Conservation (phyloP, 1,140 invertebrate genomes). For the Ephestia elutella region DNA sequence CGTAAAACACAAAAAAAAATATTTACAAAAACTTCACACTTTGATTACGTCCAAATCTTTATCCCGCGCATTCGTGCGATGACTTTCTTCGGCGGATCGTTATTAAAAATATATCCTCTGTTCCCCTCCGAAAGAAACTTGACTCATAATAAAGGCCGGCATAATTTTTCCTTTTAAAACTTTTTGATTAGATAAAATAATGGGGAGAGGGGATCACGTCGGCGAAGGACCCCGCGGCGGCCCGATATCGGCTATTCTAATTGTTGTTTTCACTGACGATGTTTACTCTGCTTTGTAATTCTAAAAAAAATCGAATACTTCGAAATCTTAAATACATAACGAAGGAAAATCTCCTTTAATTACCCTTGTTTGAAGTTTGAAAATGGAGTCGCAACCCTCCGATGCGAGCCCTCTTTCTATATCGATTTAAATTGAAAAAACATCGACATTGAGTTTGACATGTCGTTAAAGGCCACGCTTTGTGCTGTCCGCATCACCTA, state of each 20-base stretch:
- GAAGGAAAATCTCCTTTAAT: constrained; percentile 28
- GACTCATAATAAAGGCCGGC: constrained; percentile 74
- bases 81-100: constrained; percentile 60
- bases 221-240: constrained; percentile 46
- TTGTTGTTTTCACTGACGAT: constrained; percentile 60
- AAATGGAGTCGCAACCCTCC: constrained; percentile 34
- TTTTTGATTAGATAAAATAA: constrained; percentile 77
- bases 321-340: constrained; percentile 9
- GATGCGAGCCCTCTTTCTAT: constrained; percentile 20
- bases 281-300: constrained; percentile 42
- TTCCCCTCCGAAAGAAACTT: constrained; percentile 68
- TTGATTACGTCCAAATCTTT: constrained; percentile 26
- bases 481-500: constrained; percentile 36
- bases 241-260: constrained; percentile 69
- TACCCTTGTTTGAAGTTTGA: constrained; percentile 47
- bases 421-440: constrained; percentile 62
- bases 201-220: constrained; percentile 49
- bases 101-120: constrained; percentile 70
- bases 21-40: constrained; percentile 30
- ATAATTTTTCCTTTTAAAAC: constrained; percentile 76
- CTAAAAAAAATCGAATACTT: constrained; percentile 25
- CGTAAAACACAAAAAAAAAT: constrained; percentile 11
- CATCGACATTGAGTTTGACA: constrained; percentile 60
- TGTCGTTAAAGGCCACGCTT: constrained; percentile 34
- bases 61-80: constrained; percentile 37